Evolutionary conservation across 2,888 invertebrate genomes (phyloP).

Genomic region (Malthinus seriepunctatus): DNA sequence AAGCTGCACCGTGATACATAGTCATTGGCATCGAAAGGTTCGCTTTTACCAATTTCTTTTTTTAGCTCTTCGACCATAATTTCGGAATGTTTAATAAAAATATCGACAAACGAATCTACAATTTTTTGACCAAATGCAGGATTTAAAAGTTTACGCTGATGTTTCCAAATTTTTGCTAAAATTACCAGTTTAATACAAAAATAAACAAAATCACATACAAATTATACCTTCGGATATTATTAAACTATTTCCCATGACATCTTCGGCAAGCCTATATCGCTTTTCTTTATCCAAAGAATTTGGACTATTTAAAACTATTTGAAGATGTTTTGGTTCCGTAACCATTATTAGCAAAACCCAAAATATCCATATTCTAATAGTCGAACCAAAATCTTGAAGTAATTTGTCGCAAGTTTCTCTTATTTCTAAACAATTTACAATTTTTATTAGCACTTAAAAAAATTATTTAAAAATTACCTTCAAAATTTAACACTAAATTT

Average conservation of each 20-base stretch:
- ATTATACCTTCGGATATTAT: neutral
- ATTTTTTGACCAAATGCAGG: neutral
- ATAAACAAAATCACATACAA: neutral
- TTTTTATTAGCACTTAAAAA: too few species aligned
- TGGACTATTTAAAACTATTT: neutral
- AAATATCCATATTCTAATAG: neutral
- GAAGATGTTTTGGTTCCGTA: neutral
- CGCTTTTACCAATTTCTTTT: neutral
- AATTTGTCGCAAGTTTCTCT: too few species aligned
- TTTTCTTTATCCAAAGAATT: neutral
- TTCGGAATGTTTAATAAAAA: neutral
- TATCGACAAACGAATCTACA: neutral
- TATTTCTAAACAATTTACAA: too few species aligned
- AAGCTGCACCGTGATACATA: neutral
- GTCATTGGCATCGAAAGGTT: neutral
- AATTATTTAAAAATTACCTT: too few species aligned
- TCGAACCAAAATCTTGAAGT: neutral
- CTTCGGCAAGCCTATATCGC: neutral
- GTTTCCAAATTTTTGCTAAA: neutral
- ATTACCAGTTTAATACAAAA: neutral
- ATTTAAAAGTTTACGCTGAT: neutral
- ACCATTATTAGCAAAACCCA: neutral
- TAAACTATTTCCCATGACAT: neutral
- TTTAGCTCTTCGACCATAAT: neutral
- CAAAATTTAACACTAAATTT: too few species aligned